phyloP scores from a whole-genome alignment of 2,888 invertebrate species.

The Caenorhabditis afra region DNA sequence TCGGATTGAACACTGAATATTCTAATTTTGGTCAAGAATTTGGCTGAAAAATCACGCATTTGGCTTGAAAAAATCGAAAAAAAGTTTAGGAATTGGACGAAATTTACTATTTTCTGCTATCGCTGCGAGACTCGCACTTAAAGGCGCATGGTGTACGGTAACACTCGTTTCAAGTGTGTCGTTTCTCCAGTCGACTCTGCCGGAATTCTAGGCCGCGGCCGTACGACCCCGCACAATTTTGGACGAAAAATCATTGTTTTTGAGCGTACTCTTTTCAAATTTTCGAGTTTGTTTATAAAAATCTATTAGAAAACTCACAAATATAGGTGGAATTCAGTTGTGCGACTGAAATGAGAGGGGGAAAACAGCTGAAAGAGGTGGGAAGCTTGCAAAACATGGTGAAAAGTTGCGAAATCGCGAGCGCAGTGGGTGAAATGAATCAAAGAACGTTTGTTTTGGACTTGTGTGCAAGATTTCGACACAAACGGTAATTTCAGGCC shows the following conservation, averaged over 20 bases:
- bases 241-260: not conserved
- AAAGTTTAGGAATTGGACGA: conserved; percentile 54
- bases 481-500: too few relatives aligned
- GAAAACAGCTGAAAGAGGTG: not conserved
- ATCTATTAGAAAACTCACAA: conserved; percentile 39
- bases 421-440: too few relatives aligned
- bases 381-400: conserved; percentile 34
- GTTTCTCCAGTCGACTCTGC: not conserved
- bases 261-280: not conserved
- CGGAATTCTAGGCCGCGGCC: not conserved
- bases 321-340: not conserved
- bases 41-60: conserved; percentile 29
- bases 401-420: conserved; percentile 53
- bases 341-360: conserved; percentile 5
- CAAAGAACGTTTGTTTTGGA: too few relatives aligned
- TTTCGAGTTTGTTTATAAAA: not conserved
- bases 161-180: conserved; percentile 47
- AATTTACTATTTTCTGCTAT: conserved; percentile 5
- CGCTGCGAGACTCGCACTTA: conserved; percentile 22
- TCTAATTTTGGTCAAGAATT: conserved; percentile 20
- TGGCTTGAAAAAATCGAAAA: conserved; percentile 37
- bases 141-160: conserved; percentile 47
- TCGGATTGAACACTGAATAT: conserved; percentile 2
- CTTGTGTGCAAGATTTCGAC: too few relatives aligned
- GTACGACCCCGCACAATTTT: not conserved